Percentiles rank a stretch among this genome's conserved stretches.
These are phyloP conservation scores for Pseudois nayaur DNA, from an alignment of 2,113 vertebrate genomes.

Conservation along the genomic window DNA sequence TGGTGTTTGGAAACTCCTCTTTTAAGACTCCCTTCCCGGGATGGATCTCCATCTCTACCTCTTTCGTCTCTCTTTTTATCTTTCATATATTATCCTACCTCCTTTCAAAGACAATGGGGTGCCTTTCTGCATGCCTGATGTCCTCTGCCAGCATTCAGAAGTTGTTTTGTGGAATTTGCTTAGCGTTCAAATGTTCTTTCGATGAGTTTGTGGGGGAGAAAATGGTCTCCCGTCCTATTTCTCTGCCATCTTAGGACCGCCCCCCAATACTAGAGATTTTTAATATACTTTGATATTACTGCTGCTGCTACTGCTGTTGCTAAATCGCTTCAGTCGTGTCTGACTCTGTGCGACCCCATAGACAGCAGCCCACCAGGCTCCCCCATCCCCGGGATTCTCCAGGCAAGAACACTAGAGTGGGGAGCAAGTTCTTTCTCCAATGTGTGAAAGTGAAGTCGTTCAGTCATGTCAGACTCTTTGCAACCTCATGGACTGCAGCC, in stretches of 20 bases:
- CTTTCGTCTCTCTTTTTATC: not conserved
- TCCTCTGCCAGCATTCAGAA: not conserved
- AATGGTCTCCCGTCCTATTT: rapidly evolving
- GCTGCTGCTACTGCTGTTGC: no score
- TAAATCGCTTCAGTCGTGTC: no score
- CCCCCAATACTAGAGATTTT: not conserved
- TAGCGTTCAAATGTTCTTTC: not conserved
- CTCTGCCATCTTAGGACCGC: not conserved
- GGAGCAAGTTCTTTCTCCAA: no score
- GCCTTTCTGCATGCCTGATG: not conserved
- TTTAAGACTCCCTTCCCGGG: not conserved
- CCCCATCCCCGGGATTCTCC: no score
- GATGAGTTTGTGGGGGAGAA: not conserved
- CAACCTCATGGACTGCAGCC: no score
- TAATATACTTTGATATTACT: not conserved
- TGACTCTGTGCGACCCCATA: no score
- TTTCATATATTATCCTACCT: not conserved
- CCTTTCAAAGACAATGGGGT: not conserved
- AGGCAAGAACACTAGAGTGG: no score
- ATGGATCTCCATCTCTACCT: not conserved
- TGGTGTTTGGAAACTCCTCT: not conserved
- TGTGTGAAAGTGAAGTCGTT: no score
- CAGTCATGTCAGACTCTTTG: no score
- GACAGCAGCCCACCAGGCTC: no score
- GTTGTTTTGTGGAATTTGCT: not conserved